Evolutionary conservation across 2,888 invertebrate genomes (phyloP), one percentile per base, ranked within the genome.

Genomic region (Drosophila subsilvestris): DNA sequence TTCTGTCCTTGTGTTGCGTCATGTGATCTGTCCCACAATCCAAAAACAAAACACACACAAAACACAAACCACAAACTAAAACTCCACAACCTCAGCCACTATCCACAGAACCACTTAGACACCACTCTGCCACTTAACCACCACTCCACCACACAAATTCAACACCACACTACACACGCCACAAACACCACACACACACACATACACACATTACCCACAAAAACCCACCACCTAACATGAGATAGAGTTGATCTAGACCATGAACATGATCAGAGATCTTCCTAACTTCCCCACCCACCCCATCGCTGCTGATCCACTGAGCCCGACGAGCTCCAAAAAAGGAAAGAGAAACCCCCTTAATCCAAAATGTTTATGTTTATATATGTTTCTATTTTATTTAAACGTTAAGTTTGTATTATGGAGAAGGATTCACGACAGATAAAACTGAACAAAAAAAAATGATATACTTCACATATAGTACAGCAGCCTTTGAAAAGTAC

Each of bases 391-490:
- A n/a, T 76, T 72, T 67, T 55, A 48, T 75, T 74, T 53, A 53
- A 75, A 74, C 51, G 8, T 82, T 78, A 45, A 48, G 74, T 75
- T 88, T 71, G 59, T 69, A 67, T 63, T 55, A 82, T 55, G 45
- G 79, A 76, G 76, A 86, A 76, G 88, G 83, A 89, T 88, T 78
- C 53, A 74, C 53, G 57, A 71, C 67, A 57, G 53, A 70, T 68
- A 80, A 82, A 74, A 37, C 37, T 37, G n/a, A 37, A 37, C 37
- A 37, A 37, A 37, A 37, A 37, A 37, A 37, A 37, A 37, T 37
- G 37, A 89, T 90, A 90, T 90, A 88, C 90, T 90, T 90, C 90
- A 90, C 90, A 90, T 90, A 83, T 79, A 69, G 89, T 83, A 90
- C 90, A 84, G 89, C 88, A 90, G 90, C 90, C 90, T 90, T 90